Evolutionary conservation across 2,113 vertebrate species (phyloP).

Genomic region (Accipiter virgatus): DNA sequence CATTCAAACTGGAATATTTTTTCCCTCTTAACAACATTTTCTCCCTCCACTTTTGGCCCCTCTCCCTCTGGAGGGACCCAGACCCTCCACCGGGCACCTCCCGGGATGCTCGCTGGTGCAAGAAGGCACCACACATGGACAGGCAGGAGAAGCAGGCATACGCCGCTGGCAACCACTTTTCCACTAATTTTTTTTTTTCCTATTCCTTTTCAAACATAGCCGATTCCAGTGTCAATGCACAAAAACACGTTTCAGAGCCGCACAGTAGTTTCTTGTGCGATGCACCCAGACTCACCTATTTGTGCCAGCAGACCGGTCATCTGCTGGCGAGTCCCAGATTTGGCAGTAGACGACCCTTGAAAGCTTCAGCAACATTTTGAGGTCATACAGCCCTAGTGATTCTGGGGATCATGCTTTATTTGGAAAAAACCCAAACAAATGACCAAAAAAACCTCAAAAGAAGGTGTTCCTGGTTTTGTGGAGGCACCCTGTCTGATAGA

Average conservation of each 20-base stretch:
- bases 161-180: not conserved
- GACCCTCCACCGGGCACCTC: not conserved
- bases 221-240: not conserved
- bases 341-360: not conserved
- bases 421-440: not conserved
- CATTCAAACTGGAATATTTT: not conserved
- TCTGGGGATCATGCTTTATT: not conserved
- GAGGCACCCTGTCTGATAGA: not conserved
- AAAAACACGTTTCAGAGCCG: not conserved
- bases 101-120: not conserved
- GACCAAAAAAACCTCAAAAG: not conserved
- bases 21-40: not conserved
- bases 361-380: not conserved
- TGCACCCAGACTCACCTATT: not conserved
- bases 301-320: not conserved
- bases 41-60: not conserved
- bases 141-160: not conserved
- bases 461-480: not conserved
- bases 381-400: not conserved
- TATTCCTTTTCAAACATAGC: not conserved
- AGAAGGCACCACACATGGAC: not conserved
- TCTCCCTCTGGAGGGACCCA: not conserved
- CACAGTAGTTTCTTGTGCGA: conserved; percentile 16
- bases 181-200: not conserved
- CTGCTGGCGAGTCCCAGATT: not conserved